These are phyloP conservation scores for Crossoptilon crossoptilon DNA, from an alignment of 2,797 vertebrate genomes.

Conservation along the genomic window DNA sequence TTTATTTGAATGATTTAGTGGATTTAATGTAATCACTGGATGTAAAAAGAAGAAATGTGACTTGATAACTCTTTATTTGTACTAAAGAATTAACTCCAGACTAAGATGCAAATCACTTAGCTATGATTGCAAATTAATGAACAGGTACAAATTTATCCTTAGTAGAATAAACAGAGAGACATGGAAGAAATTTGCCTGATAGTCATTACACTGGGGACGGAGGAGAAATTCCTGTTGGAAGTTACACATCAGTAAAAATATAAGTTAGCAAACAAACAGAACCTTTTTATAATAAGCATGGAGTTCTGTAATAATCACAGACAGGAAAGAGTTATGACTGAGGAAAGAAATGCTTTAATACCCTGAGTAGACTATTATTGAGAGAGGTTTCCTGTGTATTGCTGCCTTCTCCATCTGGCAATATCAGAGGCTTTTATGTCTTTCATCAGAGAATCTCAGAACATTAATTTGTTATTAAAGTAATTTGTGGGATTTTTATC, in stretches of 20 bases:
- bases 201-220: not conserved
- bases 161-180: not conserved
- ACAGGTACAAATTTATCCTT: not conserved
- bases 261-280: not conserved
- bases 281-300: not conserved
- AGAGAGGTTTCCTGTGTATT: not conserved
- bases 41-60: conserved; percentile 14
- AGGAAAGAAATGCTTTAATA: not conserved
- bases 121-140: conserved; percentile 10
- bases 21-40: conserved; percentile 19
- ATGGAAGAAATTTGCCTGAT: not conserved
- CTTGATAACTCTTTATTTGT: conserved; percentile 38
- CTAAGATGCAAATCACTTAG: not conserved
- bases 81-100: not conserved
- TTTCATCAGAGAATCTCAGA: not conserved
- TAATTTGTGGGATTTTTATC: not conserved
- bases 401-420: not conserved
- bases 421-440: not conserved
- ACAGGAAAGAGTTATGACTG: not conserved
- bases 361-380: not conserved
- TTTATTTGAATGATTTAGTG: conserved; percentile 32
- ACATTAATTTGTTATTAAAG: not conserved
- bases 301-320: not conserved
- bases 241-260: not conserved
- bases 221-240: not conserved